These are phyloP conservation scores for Xerus inauris DNA, from an alignment of 2,113 vertebrate genomes.

Conservation along the genomic window DNA sequence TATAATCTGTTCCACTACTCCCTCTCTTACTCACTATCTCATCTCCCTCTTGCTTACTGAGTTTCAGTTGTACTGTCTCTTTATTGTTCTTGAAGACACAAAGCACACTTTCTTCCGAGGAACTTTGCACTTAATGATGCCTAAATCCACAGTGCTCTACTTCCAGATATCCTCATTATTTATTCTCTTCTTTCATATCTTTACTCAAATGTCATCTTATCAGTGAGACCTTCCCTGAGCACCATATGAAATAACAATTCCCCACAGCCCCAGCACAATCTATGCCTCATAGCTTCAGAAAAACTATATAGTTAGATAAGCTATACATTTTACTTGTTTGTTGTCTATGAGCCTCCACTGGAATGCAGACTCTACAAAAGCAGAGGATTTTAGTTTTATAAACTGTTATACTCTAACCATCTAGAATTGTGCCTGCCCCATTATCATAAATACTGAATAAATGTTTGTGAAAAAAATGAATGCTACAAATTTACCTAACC, in stretches of 20 bases:
- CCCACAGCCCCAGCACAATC: background rate
- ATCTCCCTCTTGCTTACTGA: background rate
- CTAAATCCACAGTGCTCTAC: background rate
- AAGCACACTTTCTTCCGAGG: background rate
- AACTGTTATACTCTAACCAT: background rate
- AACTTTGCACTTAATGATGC: background rate
- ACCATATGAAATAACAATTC: conserved; percentile 3
- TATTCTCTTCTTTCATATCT: background rate
- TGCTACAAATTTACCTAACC: background rate
- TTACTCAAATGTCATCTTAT: background rate
- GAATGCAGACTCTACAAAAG: background rate
- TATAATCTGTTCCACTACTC: background rate
- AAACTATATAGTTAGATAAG: background rate
- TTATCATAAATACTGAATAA: conserved; percentile 9
- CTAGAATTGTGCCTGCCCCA: background rate
- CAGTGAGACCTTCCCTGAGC: background rate
- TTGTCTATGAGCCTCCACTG: background rate
- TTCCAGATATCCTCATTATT: background rate
- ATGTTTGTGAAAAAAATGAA: conserved; percentile 10
- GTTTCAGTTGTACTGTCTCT: background rate
- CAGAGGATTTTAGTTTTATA: background rate
- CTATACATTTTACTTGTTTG: background rate
- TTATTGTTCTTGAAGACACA: background rate
- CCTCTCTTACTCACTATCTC: background rate
- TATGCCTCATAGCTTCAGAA: background rate